Evolutionary conservation across 2,888 invertebrate genomes (phyloP).

Genomic region (Brachynemurus nebulosus): DNA sequence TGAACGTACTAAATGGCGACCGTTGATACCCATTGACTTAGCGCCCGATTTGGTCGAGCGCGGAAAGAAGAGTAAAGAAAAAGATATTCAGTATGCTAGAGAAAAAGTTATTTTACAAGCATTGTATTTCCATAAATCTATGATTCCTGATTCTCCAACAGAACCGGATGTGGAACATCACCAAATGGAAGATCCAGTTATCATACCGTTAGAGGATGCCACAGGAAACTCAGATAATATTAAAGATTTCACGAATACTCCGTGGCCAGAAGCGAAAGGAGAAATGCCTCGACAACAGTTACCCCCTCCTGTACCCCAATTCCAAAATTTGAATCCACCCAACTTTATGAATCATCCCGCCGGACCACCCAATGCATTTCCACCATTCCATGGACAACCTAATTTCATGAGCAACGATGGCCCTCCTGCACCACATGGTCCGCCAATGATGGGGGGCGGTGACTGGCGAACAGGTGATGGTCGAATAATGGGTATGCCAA

Average conservation of each 20-base stretch:
- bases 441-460: conserved; percentile 21
- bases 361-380: conserved; percentile 13
- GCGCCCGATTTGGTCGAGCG: conserved; percentile 50
- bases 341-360: conserved; percentile 11
- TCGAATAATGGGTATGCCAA: conserved; percentile 31
- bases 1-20: conserved; percentile 63
- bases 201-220: conserved; percentile 80
- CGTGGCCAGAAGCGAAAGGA: conserved; percentile 77
- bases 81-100: conserved; percentile 71
- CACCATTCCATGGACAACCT: conserved; percentile 31
- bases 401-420: conserved; percentile 27
- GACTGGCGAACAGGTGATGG: conserved; percentile 29
- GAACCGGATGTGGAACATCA: conserved; percentile 80
- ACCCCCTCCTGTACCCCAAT: conserved; percentile 36
- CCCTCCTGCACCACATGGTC: no score
- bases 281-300: conserved; percentile 39
- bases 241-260: conserved; percentile 59
- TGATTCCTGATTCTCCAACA: conserved; percentile 74
- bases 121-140: conserved; percentile 63
- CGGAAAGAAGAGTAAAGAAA: conserved; percentile 73
- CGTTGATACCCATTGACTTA: conserved; percentile 53
- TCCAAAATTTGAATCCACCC: conserved; percentile 30
- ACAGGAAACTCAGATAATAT: conserved; percentile 69
- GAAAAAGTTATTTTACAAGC: conserved; percentile 75
- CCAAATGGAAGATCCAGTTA: conserved; percentile 58